Evolutionary conservation across 2,797 vertebrate genomes (phyloP).

Genomic region (Novumbra hubbsi): DNA sequence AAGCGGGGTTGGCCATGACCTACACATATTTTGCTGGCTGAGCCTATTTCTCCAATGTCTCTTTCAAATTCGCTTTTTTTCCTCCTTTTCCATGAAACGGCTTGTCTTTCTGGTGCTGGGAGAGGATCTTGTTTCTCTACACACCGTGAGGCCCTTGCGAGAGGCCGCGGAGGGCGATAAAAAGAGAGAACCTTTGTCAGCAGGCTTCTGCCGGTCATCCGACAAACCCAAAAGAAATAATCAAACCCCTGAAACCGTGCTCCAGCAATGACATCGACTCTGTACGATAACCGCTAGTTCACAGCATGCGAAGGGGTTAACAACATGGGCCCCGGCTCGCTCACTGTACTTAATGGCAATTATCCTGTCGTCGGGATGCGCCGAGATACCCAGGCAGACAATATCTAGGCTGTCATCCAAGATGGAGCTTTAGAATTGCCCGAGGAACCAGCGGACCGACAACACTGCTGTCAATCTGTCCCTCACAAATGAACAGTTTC

Average conservation of each 20-base stretch:
- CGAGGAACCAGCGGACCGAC: conserved; percentile 21
- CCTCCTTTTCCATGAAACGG: conserved; percentile 20
- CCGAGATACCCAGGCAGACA: conserved; percentile 40
- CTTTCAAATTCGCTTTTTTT: conserved; percentile 22
- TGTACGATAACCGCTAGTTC: conserved; percentile 2
- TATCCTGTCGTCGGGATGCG: conserved; percentile 51
- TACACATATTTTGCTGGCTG: conserved; percentile 27
- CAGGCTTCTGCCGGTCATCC: conserved; percentile 7
- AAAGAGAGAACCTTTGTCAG: conserved; percentile 55
- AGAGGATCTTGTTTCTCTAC: conserved; percentile 49
- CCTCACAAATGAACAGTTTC: conserved; percentile 50
- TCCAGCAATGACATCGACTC: conserved; percentile 16
- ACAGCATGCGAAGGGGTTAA: conserved; percentile 38
- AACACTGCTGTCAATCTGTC: conserved; percentile 39
- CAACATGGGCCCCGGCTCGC: not conserved
- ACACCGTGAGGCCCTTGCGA: conserved; percentile 36
- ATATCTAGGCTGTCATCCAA: conserved; percentile 51
- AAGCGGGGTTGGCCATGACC: conserved; percentile 8
- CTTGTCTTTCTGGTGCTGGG: conserved; percentile 41
- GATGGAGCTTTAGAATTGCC: conserved; percentile 36
- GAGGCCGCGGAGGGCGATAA: conserved; percentile 20
- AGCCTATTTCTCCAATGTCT: conserved; percentile 48
- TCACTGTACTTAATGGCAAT: conserved; percentile 45
- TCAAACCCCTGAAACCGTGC: conserved; percentile 34
- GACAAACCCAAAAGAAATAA: conserved; percentile 30